Evolutionary conservation across 1,140 invertebrate species (phyloP).

Genomic region (Bombyx mandarina): DNA sequence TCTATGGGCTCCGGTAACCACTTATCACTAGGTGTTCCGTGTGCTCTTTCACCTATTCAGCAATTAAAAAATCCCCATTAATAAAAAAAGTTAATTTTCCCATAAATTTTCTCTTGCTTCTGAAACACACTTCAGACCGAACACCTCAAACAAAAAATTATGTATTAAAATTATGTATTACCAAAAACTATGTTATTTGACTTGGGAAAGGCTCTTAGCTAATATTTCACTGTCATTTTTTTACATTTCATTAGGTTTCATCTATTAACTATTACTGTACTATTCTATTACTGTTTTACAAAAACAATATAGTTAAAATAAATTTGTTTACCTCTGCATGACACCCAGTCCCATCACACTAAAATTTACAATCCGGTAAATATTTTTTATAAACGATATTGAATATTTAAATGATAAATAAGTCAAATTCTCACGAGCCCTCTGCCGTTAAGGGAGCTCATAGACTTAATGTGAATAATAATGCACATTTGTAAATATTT

Average conservation of each 20-base stretch:
- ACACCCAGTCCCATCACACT: slow-evolving; percentile 25
- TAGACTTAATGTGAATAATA: not conserved
- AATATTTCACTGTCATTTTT: not conserved
- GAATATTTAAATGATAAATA: not conserved
- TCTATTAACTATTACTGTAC: not conserved
- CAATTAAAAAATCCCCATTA: too few species aligned
- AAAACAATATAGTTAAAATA: slow-evolving; percentile 4
- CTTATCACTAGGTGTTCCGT: not conserved
- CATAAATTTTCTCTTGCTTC: too few species aligned
- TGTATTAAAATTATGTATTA: slow-evolving; percentile 4
- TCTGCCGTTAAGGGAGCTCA: not conserved
- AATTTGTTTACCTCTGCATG: slow-evolving; percentile 18
- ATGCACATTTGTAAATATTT: not conserved
- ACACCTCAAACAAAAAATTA: not conserved
- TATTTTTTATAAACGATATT: not conserved
- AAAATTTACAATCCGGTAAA: not conserved
- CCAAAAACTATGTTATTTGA: not conserved
- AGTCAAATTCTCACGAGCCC: not conserved
- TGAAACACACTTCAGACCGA: not conserved
- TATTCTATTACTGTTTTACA: not conserved
- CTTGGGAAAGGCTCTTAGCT: not conserved
- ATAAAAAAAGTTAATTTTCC: too few species aligned
- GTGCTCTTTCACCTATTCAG: not conserved
- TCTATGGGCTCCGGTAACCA: not conserved
- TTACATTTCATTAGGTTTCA: not conserved